Percentiles rank a stretch among this genome's conserved stretches.
phyloP scores from a whole-genome alignment of 2,888 invertebrate species.

The Anthophora plumipes region DNA sequence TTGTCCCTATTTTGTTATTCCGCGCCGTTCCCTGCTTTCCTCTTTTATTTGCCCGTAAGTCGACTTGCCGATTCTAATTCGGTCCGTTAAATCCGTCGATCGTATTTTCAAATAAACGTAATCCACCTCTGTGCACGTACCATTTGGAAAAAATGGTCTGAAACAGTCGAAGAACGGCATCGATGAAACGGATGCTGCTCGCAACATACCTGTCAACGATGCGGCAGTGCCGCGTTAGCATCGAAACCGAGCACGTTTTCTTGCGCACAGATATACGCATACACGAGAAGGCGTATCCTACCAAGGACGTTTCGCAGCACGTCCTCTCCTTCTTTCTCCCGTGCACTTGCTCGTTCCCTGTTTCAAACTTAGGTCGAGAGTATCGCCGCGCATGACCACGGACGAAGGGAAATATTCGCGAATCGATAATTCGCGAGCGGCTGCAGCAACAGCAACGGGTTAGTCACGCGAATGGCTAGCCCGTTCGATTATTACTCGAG shows the following conservation, averaged over 20 bases:
- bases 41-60: too few species aligned
- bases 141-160: too few species aligned
- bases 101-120: too few species aligned
- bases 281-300: constrained; percentile 63
- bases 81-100: too few species aligned
- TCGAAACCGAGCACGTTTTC: constrained; percentile 36
- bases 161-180: too few species aligned
- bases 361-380: constrained; percentile 62
- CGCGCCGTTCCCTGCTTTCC: too few species aligned
- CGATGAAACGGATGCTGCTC: background rate
- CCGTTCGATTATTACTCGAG: constrained; percentile 74
- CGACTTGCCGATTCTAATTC: too few species aligned
- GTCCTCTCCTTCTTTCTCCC: constrained; percentile 39
- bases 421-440: constrained; percentile 82
- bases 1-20: background rate
- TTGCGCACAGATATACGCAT: constrained; percentile 52
- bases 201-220: constrained; percentile 15
- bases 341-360: constrained; percentile 8
- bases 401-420: constrained; percentile 76
- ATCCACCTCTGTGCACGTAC: too few species aligned
- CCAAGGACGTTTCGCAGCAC: constrained; percentile 63
- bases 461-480: constrained; percentile 80
- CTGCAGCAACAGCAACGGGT: constrained; percentile 79
- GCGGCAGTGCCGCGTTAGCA: constrained; percentile 23
- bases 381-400: constrained; percentile 74